Percentiles rank a stretch among this genome's conserved stretches.
phyloP scores from a whole-genome alignment of 1,140 invertebrate species.

The Campodea augens region DNA sequence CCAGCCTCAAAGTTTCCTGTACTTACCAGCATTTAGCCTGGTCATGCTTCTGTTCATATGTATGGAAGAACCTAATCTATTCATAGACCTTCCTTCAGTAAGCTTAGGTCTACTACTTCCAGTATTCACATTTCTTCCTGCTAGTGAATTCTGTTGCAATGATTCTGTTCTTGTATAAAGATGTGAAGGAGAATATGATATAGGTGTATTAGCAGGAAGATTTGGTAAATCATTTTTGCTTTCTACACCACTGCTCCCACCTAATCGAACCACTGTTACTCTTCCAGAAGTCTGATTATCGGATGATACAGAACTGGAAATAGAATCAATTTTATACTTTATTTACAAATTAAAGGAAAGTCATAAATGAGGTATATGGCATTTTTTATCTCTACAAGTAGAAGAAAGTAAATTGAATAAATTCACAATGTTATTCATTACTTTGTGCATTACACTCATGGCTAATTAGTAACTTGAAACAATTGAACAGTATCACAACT shows the following conservation, averaged over 20 bases:
- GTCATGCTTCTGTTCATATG: conserved; percentile 45
- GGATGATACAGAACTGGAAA: conserved; percentile 22
- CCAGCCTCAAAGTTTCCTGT: too few relatives aligned
- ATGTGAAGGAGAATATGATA: neutral
- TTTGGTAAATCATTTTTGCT: neutral
- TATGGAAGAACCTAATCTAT: conserved; percentile 27
- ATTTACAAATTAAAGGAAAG: too few relatives aligned
- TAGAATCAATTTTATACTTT: conserved; percentile 13
- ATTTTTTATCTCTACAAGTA: too few relatives aligned
- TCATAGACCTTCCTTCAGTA: conserved; percentile 8
- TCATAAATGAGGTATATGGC: too few relatives aligned
- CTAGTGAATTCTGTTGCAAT: conserved; percentile 8
- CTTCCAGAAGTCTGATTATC: conserved; percentile 47
- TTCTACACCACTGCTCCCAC: conserved; percentile 24
- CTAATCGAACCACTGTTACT: conserved; percentile 53
- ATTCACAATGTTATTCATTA: too few relatives aligned
- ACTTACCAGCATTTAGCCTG: conserved; percentile 38
- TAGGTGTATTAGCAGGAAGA: neutral
- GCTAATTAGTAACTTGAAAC: too few relatives aligned
- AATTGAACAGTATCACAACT: too few relatives aligned
- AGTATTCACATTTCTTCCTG: conserved; percentile 7
- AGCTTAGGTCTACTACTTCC: conserved; percentile 17
- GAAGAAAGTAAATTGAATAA: too few relatives aligned
- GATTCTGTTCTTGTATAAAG: too few relatives aligned
- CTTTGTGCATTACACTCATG: too few relatives aligned